Evolutionary conservation across 2,888 invertebrate genomes (phyloP).

Genomic region (Phytoseiulus persimilis): DNA sequence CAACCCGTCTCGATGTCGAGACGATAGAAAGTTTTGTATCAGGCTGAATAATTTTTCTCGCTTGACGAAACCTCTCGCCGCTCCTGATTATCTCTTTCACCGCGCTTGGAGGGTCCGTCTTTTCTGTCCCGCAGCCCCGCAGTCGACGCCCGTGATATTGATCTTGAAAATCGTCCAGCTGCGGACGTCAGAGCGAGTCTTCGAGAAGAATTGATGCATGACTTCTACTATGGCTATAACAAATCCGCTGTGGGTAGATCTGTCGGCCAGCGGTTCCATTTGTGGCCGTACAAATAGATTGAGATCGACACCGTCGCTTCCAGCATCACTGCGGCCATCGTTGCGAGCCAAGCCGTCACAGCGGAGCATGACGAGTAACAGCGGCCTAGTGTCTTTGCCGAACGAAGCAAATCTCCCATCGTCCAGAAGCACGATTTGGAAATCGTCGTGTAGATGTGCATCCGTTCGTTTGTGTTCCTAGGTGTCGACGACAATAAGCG

Average conservation of each 20-base stretch:
- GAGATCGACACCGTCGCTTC: neutral
- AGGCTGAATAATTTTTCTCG: too few relatives aligned
- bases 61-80: neutral
- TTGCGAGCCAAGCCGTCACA: neutral
- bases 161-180: neutral
- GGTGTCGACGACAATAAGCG: neutral
- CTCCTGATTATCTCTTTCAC: neutral
- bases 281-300: neutral
- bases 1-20: too few relatives aligned
- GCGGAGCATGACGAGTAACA: neutral
- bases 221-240: neutral
- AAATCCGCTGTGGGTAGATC: neutral
- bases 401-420: too few relatives aligned
- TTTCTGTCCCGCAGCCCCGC: neutral
- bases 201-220: neutral
- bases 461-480: neutral
- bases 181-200: neutral
- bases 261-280: neutral
- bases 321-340: neutral
- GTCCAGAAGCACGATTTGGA: neutral
- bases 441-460: neutral
- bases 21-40: too few relatives aligned
- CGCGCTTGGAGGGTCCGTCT: neutral
- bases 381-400: neutral
- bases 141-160: neutral